These are phyloP conservation scores for Cheilosia scutellata DNA, from an alignment of 2,888 invertebrate genomes.

Conservation along the genomic window DNA sequence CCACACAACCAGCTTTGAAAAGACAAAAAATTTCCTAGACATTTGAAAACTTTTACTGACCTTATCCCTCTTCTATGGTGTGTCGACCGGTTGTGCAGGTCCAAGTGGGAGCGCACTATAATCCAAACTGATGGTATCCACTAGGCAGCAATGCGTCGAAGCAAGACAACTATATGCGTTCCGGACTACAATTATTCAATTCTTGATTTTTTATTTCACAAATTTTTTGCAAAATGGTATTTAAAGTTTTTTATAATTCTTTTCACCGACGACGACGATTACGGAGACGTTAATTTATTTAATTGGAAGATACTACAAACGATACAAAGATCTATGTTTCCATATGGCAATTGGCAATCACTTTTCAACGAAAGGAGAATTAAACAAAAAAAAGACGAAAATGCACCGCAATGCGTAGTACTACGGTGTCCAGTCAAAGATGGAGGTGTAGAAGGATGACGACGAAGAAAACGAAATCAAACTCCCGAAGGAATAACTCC, in stretches of 20 bases:
- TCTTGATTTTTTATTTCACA: slow-evolving; percentile 39
- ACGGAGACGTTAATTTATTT: background rate
- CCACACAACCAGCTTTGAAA: slow-evolving; percentile 25
- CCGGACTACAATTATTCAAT: slow-evolving; percentile 10
- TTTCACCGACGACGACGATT: slow-evolving; percentile 43
- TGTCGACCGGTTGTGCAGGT: slow-evolving; percentile 57
- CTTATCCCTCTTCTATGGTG: slow-evolving; percentile 62
- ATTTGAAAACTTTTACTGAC: slow-evolving; percentile 71
- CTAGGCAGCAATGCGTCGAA: slow-evolving; percentile 42
- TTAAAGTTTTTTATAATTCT: slow-evolving; percentile 24
- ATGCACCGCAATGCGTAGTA: slow-evolving; percentile 74
- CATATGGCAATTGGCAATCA: slow-evolving; percentile 22
- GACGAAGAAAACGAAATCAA: slow-evolving; percentile 38
- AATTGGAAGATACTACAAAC: slow-evolving; percentile 8
- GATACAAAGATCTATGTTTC: slow-evolving; percentile 14
- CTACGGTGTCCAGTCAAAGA: slow-evolving; percentile 51
- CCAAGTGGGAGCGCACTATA: slow-evolving; percentile 63
- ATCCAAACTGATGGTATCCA: slow-evolving; percentile 57
- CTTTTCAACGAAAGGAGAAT: slow-evolving; percentile 28
- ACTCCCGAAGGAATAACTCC: slow-evolving; percentile 43
- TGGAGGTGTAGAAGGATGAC: slow-evolving; percentile 62
- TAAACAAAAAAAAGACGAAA: slow-evolving; percentile 25
- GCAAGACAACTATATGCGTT: slow-evolving; percentile 34
- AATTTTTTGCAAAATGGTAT: slow-evolving; percentile 52
- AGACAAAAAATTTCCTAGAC: slow-evolving; percentile 60